Conservation (phyloP, 2,797 vertebrate species). For the Morus bassanus region DNA sequence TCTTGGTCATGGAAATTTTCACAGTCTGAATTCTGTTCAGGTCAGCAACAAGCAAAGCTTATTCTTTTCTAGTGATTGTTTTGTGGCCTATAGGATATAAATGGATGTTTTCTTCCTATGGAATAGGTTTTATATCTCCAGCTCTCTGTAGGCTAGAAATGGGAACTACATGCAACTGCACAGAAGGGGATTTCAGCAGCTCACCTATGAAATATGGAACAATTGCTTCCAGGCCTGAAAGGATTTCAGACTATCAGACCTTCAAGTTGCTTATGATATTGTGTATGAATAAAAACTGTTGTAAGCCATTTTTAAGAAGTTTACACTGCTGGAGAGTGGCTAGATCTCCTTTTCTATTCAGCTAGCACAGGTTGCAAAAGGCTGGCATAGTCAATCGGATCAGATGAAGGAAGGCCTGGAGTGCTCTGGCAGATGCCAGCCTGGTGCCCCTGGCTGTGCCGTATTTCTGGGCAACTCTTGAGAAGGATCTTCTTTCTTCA, state of each 20-base stretch:
- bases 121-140: conserved; percentile 7
- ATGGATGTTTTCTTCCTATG: conserved; percentile 11
- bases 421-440: neutral
- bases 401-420: neutral
- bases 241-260: neutral
- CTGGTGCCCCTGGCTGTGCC: neutral
- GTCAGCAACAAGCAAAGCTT: conserved; percentile 51
- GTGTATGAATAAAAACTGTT: neutral
- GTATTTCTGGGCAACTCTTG: neutral
- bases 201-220: conserved; percentile 1
- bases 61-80: conserved; percentile 54
- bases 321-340: neutral
- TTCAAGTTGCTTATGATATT: conserved; percentile 33
- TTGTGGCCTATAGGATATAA: conserved; percentile 21
- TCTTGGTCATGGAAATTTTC: conserved; percentile 28
- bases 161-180: neutral
- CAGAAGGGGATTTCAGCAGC: neutral
- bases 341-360: neutral
- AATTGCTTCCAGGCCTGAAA: conserved; percentile 3
- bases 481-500: neutral
- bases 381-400: accelerated
- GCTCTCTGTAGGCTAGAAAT: neutral
- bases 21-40: conserved; percentile 56
- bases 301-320: neutral
- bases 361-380: neutral